A percentile compares a stretch with the other conserved stretches of the same genome.
phyloP scores from a whole-genome alignment of 1,140 invertebrate species.

The Tetramorium alpestre region DNA sequence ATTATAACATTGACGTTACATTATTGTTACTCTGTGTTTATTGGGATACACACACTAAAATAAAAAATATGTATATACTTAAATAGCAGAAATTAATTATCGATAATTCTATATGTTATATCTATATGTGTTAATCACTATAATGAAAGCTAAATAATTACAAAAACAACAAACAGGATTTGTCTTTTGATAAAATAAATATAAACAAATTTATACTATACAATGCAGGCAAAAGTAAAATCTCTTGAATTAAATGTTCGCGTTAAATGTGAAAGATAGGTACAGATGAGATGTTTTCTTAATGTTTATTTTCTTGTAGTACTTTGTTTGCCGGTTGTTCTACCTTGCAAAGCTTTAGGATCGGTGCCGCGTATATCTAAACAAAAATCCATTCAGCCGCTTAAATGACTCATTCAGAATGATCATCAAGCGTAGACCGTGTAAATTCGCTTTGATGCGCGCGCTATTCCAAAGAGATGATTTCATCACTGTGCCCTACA shows the following conservation, averaged over 20 bases:
- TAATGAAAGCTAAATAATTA: not conserved
- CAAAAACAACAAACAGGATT: not conserved
- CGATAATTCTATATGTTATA: not conserved
- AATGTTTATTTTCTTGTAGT: conserved; percentile 5
- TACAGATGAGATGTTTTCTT: not conserved
- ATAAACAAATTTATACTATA: not conserved
- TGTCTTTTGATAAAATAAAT: not conserved
- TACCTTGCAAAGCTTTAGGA: not conserved
- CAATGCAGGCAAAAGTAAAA: not conserved
- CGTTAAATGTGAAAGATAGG: not conserved
- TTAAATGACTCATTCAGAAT: conserved; percentile 36
- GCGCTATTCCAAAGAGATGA: conserved; percentile 52
- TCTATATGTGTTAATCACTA: not conserved
- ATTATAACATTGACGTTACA: too few relatives aligned
- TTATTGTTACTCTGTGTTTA: too few relatives aligned
- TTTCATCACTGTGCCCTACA: conserved; percentile 55
- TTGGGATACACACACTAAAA: too few relatives aligned
- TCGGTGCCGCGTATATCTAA: conserved; percentile 3
- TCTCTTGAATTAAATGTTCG: not conserved
- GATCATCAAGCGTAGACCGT: conserved; percentile 22
- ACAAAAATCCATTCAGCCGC: conserved; percentile 46
- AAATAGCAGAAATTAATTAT: not conserved
- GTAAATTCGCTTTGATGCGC: conserved; percentile 49
- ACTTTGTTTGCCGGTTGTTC: not conserved
- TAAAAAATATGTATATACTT: not conserved